Evolutionary conservation across 2,113 vertebrate species (phyloP), one percentile per base, ranked within the genome.

Genomic region (Colius striatus): DNA sequence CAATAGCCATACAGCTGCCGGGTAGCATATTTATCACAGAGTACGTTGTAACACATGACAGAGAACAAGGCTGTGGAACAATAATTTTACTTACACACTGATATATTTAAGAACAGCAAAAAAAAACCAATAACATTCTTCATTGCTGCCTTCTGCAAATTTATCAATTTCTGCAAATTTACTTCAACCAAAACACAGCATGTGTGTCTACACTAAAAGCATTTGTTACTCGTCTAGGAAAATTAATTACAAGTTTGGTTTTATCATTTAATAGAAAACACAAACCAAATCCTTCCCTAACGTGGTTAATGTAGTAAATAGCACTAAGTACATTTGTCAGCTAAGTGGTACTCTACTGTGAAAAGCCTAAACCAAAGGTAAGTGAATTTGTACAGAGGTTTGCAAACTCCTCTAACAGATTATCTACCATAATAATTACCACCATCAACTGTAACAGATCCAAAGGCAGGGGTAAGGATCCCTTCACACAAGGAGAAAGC

Each of bases 11-110:
- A 99, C 65, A 99, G 98, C 98, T 99, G 99, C 90, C 99, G 98
- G 63, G 99, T 99, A 95, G 99, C 99, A 5, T 99, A 99, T 94
- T 99, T 99, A 96, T 99, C 99, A 97, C 99, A 99, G 72, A 99
- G 98, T 63, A 99, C 99, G 57, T 99, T 99, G 98, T 99, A 99
- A 98, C 99, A 99, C 99, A 99, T 99, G 96, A 99, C 99, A 87
- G 99, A 99, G 96, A 99, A 99, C 96, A 99, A 98, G 57, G 99
- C 99, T 99, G 98, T 62, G 97, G 53, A 96, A 95, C 29, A 92
- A 79, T 17, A 96, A 80, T 67, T 96, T 95, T 71, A 96, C 61
- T 97, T 95, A 97, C 89, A 96, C 51, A 92, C 23, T 32, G 53
- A 95, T n/a, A 84, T 3, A 25, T 65, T 88, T 68, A 94, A 70